Base-by-base conservation (phyloP, 1,140 invertebrate genomes). In the Samia ricini region DNA sequence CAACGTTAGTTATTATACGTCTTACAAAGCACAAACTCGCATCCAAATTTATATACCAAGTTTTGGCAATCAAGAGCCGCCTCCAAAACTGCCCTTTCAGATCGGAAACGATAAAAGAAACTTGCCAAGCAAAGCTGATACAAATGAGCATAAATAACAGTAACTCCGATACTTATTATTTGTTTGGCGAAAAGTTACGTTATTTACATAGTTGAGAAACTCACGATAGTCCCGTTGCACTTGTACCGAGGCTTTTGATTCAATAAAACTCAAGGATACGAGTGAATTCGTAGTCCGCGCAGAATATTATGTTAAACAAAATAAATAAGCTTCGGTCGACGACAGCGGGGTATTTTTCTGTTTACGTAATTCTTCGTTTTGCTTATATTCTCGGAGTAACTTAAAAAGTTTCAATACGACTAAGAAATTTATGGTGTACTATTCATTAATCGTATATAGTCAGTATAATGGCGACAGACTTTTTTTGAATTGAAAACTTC, bases 31-130 rank as follows among this genome's bases (percentile, higher is more conserved):
- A 65, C 61, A 65, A 63, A 64, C 69, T 66, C 63, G 60, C 61
- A 61, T 70, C 72, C 66, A 81, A 84, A 84, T 88, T 85, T 88
- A 83, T 87, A 79, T 81, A 74, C 78, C 66, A 84, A 85, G 76
- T 88, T 84, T 76, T 54, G 64, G 59, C 29, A 63, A 74, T 64
- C 70, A 63, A 63, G 69, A 70, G 60, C 64, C 59, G 63, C 58
- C 69, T 70, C 63, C 74, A 71, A 68, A 72, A 65, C 69, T 71
- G 68, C 68, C 12, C 71, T 64, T 69, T 56, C 61, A 56, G 60
- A 68, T 68, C 68, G 52, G 68, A 76, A 73, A 70, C 72, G 61
- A 79, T 77, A 79, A 74, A 79, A 63, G 77, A n/a, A n/a, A 77
- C 71, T 74, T 66, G 68, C 56, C 59, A 62, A 67, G 64, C 72